Evolutionary conservation across 2,113 vertebrate species (phyloP).

Genomic region (Scytalopus superciliaris): DNA sequence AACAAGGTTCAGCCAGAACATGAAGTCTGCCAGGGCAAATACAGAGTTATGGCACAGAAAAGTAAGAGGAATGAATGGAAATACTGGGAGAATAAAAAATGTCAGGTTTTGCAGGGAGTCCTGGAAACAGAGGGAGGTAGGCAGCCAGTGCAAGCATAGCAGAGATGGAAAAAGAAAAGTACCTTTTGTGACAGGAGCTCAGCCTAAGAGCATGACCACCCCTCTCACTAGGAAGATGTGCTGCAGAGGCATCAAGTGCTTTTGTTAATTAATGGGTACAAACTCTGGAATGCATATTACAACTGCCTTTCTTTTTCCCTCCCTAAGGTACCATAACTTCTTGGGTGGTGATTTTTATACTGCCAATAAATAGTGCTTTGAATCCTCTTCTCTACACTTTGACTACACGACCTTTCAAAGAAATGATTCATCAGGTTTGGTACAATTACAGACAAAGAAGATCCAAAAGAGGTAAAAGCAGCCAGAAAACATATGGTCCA

Average conservation of each 20-base stretch:
- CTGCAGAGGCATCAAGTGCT: background rate
- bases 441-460: slow-evolving; percentile 86
- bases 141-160: background rate
- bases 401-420: slow-evolving; percentile 95
- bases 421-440: slow-evolving; percentile 93
- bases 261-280: background rate
- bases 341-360: slow-evolving; percentile 97
- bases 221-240: background rate
- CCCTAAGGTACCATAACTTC: slow-evolving; percentile 89
- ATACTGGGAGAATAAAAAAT: background rate
- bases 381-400: slow-evolving; percentile 97
- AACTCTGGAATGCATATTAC: background rate
- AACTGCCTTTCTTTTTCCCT: slow-evolving; percentile 56
- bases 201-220: accelerated
- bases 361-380: slow-evolving; percentile 96
- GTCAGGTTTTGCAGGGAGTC: background rate
- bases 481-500: slow-evolving; percentile 74
- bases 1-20: background rate
- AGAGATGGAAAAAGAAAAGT: background rate
- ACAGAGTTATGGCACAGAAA: background rate
- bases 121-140: background rate
- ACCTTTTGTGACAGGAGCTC: background rate
- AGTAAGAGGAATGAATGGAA: background rate
- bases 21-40: background rate
- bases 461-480: slow-evolving; percentile 73